These are phyloP conservation scores for Agrypnus murinus DNA, from an alignment of 2,888 invertebrate genomes.

Conservation along the genomic window DNA sequence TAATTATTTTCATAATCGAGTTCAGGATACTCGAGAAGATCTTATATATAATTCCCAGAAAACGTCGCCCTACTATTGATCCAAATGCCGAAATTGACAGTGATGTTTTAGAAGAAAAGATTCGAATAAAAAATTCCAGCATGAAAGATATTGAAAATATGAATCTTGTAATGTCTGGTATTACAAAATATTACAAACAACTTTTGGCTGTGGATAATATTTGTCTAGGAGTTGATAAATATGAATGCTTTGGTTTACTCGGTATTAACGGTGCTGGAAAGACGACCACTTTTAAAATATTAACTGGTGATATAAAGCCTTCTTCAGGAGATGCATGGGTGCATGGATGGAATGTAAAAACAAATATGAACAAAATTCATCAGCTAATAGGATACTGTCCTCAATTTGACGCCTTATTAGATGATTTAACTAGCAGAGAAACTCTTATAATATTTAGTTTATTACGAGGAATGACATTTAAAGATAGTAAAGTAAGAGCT, in stretches of 20 bases:
- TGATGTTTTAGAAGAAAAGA: slow-evolving; percentile 76
- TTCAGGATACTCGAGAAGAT: slow-evolving; percentile 74
- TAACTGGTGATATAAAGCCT: slow-evolving; percentile 90
- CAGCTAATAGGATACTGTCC: no score
- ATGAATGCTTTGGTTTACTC: slow-evolving; percentile 87
- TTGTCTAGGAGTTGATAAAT: no score
- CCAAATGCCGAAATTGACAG: slow-evolving; percentile 62
- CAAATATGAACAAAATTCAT: slow-evolving; percentile 74
- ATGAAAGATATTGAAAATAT: slow-evolving; percentile 57
- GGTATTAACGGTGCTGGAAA: slow-evolving; percentile 92
- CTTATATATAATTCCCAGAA: slow-evolving; percentile 21
- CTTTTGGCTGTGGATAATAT: slow-evolving; percentile 87
- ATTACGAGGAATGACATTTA: slow-evolving; percentile 70
- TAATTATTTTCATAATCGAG: slow-evolving; percentile 79
- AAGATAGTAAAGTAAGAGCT: slow-evolving; percentile 63
- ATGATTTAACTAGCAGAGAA: slow-evolving; percentile 75
- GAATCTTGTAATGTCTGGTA: slow-evolving; percentile 75
- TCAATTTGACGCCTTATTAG: no score
- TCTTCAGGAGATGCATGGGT: slow-evolving; percentile 84
- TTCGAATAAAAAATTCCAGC: slow-evolving; percentile 70
- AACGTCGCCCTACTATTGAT: not conserved
- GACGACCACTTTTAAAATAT: no score
- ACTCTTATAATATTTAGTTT: slow-evolving; percentile 73
- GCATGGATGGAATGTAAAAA: slow-evolving; percentile 67
- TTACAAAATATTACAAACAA: slow-evolving; percentile 82